Base-by-base conservation (phyloP, 2,797 vertebrate species). In the Channallabes apus region DNA sequence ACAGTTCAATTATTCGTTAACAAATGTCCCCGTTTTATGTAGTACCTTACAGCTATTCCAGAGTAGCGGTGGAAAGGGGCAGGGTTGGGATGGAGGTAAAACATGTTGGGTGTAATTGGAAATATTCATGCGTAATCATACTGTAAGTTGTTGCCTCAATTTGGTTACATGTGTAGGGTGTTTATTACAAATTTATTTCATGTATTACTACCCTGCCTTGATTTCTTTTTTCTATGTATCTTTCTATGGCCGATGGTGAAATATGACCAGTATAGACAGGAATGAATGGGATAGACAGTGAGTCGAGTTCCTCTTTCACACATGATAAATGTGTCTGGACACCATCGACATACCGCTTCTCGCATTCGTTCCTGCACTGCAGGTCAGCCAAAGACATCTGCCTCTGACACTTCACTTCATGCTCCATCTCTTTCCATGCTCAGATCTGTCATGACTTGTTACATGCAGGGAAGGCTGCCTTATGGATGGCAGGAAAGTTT, bases 321-420 rank as follows among this genome's bases (percentile, higher is more conserved):
- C 58, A 87, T 89, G 88, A 90, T 88, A 89, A 89, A 91, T 90
- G 86, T 85, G 81, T 89, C 88, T 87, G 88, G 84, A 85, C 84
- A 88, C 83, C 88, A 85, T 89, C 86, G 87, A 84, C 88, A 83
- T 79, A 84, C 86, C 79, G 84, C 75, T 89, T 84, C 68, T 29
- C 20, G 4, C 80, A 59, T 84, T 86, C 71, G 38, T 88, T 80
- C 65, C 68, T 61, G 82, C 79, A 71, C 85, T 69, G 64, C 83
- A 85, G 86, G 86, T 88, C 87, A 87, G 83, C 84, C 87, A 84
- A 83, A 88, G 81, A 85, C 87, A 89, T 89, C 86, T 85, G 86
- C 83, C 83, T 82, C 56, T 85, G 84, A 85, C 87, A 88, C 80
- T 82, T 87, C 83, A 76, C 86, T 88, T 86, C 87, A 89, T 59